Conservation (phyloP, 2,797 vertebrate species). For the Knipowitschia caucasica region DNA sequence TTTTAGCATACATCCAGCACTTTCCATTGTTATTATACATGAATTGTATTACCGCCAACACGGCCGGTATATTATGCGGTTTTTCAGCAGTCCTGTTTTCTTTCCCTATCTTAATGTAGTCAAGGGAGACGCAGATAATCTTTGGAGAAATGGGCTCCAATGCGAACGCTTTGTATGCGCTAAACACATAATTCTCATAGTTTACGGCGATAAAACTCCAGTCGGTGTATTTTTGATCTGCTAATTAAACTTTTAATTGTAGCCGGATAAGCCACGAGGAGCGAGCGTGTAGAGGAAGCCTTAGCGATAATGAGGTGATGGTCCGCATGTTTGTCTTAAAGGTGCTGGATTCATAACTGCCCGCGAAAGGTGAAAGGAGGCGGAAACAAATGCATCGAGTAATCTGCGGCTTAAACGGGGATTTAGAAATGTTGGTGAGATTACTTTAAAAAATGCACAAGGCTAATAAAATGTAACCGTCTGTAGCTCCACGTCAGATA, state of each 20-base stretch:
- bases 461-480: constrained; percentile 70
- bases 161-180: constrained; percentile 55
- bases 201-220: constrained; percentile 77
- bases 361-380: constrained; percentile 68
- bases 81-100: constrained; percentile 38
- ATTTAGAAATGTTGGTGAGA: constrained; percentile 67
- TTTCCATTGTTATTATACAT: constrained; percentile 11
- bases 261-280: constrained; percentile 71
- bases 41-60: constrained; percentile 8
- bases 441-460: constrained; percentile 64
- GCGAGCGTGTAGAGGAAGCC: constrained; percentile 37
- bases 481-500: constrained; percentile 39
- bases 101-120: constrained; percentile 36
- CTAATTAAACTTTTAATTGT: constrained; percentile 84
- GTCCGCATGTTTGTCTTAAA: constrained; percentile 61
- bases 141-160: constrained; percentile 58
- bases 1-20: constrained; percentile 12
- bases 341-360: constrained; percentile 64
- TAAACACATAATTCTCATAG: constrained; percentile 73
- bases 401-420: constrained; percentile 71
- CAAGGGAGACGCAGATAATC: constrained; percentile 59
- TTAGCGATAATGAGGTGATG: constrained; percentile 68
- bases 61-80: constrained; percentile 21
- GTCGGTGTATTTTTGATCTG: constrained; percentile 78
- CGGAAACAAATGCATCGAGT: constrained; percentile 72